Conservation (phyloP, 30 jellyfish, hydroid and myxozoan genomes). For the Morbakka virulenta region DNA sequence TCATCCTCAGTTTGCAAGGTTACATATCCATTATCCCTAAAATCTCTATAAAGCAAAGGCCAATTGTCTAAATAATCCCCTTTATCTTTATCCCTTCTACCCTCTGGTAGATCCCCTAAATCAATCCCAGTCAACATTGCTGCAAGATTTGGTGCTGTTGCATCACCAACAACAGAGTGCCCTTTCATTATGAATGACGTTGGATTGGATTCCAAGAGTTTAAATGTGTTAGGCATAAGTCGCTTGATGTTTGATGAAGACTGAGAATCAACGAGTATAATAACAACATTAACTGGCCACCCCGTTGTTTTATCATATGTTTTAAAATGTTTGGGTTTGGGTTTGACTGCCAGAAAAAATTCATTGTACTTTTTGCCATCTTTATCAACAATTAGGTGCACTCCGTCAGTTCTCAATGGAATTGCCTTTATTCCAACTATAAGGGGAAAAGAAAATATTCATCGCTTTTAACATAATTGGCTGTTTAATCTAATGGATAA, state of each 20-base stretch:
- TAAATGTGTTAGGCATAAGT: conserved; percentile 12
- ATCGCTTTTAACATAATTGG: too few relatives aligned
- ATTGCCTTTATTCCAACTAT: too few relatives aligned
- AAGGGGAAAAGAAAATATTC: too few relatives aligned
- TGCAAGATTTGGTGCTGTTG: conserved; percentile 57
- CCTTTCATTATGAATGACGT: conserved; percentile 22
- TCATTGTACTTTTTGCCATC: too few relatives aligned
- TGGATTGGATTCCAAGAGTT: not conserved
- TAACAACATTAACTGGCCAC: not conserved
- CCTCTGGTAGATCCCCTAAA: conserved; percentile 51
- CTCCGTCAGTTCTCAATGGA: too few relatives aligned
- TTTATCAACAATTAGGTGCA: too few relatives aligned
- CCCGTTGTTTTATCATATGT: not conserved
- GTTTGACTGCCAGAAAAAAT: too few relatives aligned
- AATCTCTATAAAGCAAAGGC: conserved; percentile 62
- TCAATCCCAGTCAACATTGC: conserved; percentile 53
- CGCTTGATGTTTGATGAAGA: conserved; percentile 33
- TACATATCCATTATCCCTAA: conserved; percentile 39
- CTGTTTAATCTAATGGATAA: too few relatives aligned
- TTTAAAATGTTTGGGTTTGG: too few relatives aligned
- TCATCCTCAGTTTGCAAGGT: conserved; percentile 58
- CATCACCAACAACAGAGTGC: conserved; percentile 77
- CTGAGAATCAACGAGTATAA: conserved; percentile 27
- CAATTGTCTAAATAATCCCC: conserved; percentile 39
- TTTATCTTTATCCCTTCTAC: conserved; percentile 16